Evolutionary conservation across 2,113 vertebrate genomes (phyloP), one percentile per base, ranked within the genome.

Genomic region (Orthonyx spaldingii): DNA sequence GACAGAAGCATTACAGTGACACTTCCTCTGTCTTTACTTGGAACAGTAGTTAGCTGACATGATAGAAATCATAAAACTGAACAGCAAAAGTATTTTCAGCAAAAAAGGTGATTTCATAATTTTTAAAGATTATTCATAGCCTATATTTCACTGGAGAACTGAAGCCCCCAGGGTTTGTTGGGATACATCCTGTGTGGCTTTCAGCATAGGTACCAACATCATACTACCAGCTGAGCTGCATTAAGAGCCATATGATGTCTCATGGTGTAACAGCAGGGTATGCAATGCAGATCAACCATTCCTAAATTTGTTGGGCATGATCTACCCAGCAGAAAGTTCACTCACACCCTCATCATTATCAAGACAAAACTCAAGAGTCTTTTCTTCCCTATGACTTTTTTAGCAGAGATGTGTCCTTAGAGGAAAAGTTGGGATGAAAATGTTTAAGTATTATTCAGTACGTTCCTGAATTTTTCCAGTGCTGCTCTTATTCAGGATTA

Each of bases 401-500:
- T 21, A 93, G 92, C 11, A 37, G 52, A 92, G 23, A 55, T 11
- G 23, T 50, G 42, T 65, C 66, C 60, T 93, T 61, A 78, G 56
- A 92, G 80, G 35, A 94, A 76, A 78, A 39, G 26, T 16, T 60
- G 50, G 70, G 72, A 52, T 68, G 53, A 89, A 93, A 83, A 89
- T 32, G 42, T 37, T 79, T 39, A 53, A 69, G 55, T 27, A 69
- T 69, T 69, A 83, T 70, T 77, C 35, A n/a, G 52, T 52, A 63
- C 19, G 41, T 72, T 93, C 70, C 57, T 87, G 75, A 91, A 90
- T 52, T 83, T 90, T 90, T 93, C 84, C 84, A 77, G 71, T 50
- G 41, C 79, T 81, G 76, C 71, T 94, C 68, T 95, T 90, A 68
- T 42, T 89, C 79, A 86, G 83, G 85, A 97, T 93, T 90, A 93